Evolutionary conservation across 2,797 vertebrate species (phyloP).

Genomic region (Crax fasciolata): DNA sequence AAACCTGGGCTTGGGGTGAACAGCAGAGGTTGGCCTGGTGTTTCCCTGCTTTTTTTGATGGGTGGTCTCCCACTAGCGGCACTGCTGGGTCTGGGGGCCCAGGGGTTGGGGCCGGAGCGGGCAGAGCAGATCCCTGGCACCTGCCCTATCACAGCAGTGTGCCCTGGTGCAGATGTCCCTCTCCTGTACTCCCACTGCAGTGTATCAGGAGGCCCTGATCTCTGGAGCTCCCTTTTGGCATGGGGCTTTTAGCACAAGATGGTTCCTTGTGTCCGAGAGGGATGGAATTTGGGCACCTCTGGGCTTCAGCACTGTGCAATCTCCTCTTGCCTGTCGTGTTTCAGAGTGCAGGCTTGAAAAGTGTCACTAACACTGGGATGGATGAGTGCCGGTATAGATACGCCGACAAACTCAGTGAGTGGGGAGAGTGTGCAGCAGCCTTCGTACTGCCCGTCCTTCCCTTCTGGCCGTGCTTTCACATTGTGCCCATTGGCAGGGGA

Average conservation of each 20-base stretch:
- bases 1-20: not conserved
- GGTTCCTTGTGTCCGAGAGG: not conserved
- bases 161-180: not conserved
- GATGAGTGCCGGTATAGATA: not conserved
- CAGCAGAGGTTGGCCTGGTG: too few relatives aligned
- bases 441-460: not conserved
- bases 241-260: not conserved
- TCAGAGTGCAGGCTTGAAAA: not conserved
- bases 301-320: not conserved
- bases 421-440: not conserved
- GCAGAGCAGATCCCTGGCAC: not conserved
- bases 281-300: accelerated
- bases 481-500: accelerated
- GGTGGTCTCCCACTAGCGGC: not conserved
- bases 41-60: not conserved
- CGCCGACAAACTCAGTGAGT: not conserved
- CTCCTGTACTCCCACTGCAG: not conserved
- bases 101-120: not conserved
- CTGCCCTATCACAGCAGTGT: not conserved
- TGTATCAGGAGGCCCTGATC: not conserved
- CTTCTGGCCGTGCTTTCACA: not conserved
- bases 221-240: not conserved
- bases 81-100: not conserved
- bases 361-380: not conserved
- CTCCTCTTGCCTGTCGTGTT: not conserved